Evolutionary conservation across 2,888 invertebrate genomes (phyloP), one percentile per base, ranked within the genome.

Genomic region (Gastracanthus pulcherrimus): DNA sequence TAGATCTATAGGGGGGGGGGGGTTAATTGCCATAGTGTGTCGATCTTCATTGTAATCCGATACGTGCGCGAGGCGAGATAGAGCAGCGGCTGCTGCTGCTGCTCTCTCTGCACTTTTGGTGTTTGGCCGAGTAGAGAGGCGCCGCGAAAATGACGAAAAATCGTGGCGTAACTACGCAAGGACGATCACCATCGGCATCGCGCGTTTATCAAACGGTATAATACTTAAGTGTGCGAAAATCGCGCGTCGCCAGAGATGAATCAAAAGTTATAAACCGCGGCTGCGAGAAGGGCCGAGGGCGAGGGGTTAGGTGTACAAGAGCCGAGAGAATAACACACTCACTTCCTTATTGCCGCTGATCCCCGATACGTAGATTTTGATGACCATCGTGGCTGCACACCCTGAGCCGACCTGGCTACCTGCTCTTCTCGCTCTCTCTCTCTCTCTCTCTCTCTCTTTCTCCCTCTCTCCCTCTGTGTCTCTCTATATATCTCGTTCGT

Each of bases 311-410:
- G n/a, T n/a, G n/a, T n/a, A n/a, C n/a, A n/a, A n/a, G n/a, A n/a
- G 19, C 13, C 7, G 31, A 41, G n/a, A 23, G 38, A 31, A 38
- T 31, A 26, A 71, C 26, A 38, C 81, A 93, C 94, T 94, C 93
- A 97, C 97, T 96, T 98, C 97, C 93, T 98, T 97, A 92, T 97
- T 97, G 89, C 97, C 97, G 90, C 97, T 97, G 93, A 97, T 97
- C 90, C 97, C 97, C 92, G 97, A 97, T 91, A 97, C 94, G 93
- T 96, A 98, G 86, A 98, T 95, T 94, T 97, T 97, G 89, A 98
- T 95, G 92, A 96, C 97, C 97, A 98, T 98, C 92, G 88, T 91
- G 80, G 29, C 83, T 72, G 66, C n/a, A n/a, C n/a, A n/a, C 48
- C 64, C 67, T 70, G 64, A 51, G 64, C 13, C 77, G 55, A 67